Base-by-base conservation (phyloP, 2,888 invertebrate genomes). In the Drosophila percnosoma region DNA sequence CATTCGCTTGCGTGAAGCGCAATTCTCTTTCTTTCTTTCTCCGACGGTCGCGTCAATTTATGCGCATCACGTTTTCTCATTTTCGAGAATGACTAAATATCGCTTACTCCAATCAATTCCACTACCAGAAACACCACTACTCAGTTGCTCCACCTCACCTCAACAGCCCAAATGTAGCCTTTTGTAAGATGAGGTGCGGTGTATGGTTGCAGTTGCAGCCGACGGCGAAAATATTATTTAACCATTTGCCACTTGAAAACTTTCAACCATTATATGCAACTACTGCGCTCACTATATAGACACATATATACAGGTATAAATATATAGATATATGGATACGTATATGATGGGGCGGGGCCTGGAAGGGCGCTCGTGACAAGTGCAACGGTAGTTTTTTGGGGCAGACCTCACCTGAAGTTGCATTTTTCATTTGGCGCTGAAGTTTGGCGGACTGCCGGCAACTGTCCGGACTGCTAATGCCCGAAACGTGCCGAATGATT, bases 1-100 rank as follows among this genome's bases (percentile, higher is more conserved):
- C 69, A 73, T 62, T 77, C 53, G 71, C 69, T 75, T 75, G 80
- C 84, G 80, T 80, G 80, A 68, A 66, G 66, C 68, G 58, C 72
- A 70, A 80, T 72, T 71, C 57, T 67, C 59, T 65, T 66, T 66
- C 73, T 73, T 74, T 65, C 61, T 49, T 24, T 38, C 38, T 33
- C n/a, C n/a, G 15, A 40, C 55, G n/a, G 53, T 51, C 64, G 74
- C 87, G 75, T 78, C 88, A 88, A 90, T 91, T 91, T 90, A 91
- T 91, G 91, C 91, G 85, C 86, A 86, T 91, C 91, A 91, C 91
- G 91, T 91, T 91, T 90, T 91, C 91, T 82, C 91, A 91, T 91
- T 91, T 90, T 91, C 85, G 86, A 85, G 91, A 91, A 91, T 91
- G 91, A 90, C 91, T 91, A 91, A 91, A 91, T 91, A 91, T 91